phyloP scores from a whole-genome alignment of 2,888 invertebrate genomes.

The Dicranocentrus wangi region DNA sequence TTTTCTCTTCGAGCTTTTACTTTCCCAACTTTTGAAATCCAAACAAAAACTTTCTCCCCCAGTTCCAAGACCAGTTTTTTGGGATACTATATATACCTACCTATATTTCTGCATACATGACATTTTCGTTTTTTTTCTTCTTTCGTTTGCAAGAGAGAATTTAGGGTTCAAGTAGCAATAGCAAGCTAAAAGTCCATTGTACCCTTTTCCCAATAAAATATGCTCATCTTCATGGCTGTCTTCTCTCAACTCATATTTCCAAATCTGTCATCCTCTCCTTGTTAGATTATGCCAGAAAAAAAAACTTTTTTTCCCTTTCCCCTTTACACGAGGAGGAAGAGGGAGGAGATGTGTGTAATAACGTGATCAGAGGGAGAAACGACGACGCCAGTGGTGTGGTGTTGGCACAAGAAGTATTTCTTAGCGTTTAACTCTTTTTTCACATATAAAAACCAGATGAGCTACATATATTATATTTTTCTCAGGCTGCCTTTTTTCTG shows the following conservation, averaged over 20 bases:
- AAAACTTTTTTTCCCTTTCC: conserved; percentile 41
- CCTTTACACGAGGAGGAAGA: conserved; percentile 9
- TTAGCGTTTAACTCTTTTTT: conserved; percentile 20
- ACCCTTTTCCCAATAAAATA: conserved; percentile 48
- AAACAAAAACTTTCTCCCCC: conserved; percentile 64
- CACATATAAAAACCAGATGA: too few relatives aligned
- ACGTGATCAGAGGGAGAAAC: too few relatives aligned
- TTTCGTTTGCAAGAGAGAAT: too few relatives aligned
- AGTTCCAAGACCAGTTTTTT: too few relatives aligned
- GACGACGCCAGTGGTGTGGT: too few relatives aligned
- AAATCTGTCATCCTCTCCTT: conserved; percentile 71
- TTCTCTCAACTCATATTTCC: conserved; percentile 70
- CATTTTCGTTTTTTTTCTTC: too few relatives aligned
- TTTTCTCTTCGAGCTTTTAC: conserved; percentile 11
- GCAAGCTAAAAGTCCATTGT: conserved; percentile 17
- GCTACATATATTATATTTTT: not conserved
- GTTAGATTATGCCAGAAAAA: conserved; percentile 43
- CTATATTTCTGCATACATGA: too few relatives aligned
- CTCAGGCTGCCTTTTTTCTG: not conserved
- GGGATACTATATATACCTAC: too few relatives aligned
- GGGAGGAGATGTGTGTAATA: not conserved
- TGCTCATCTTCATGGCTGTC: conserved; percentile 53
- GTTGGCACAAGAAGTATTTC: conserved; percentile 12
- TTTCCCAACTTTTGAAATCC: conserved; percentile 62
- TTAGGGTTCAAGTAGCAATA: not conserved